These are phyloP conservation scores for Drosophila nikananu DNA, from an alignment of 1,140 invertebrate genomes.

Conservation along the genomic window DNA sequence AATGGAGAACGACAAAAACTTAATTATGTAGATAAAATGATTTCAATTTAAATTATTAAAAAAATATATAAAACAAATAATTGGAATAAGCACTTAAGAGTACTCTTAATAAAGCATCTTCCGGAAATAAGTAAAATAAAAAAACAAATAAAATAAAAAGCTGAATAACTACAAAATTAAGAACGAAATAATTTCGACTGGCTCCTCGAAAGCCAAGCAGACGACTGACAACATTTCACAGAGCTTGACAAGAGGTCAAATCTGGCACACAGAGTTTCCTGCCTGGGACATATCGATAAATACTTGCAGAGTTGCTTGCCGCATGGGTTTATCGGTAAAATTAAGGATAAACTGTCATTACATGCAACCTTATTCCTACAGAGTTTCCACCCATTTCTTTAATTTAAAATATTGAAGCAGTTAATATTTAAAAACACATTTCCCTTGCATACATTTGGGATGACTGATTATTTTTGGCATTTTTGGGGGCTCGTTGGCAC, in stretches of 20 bases:
- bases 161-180: no score
- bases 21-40: no score
- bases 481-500: conserved; percentile 28
- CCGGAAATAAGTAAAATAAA: no score
- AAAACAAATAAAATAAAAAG: background rate
- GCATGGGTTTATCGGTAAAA: background rate
- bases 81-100: no score
- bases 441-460: conserved; percentile 45
- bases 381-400: no score
- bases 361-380: no score
- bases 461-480: background rate
- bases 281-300: background rate
- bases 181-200: background rate
- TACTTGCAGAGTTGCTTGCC: background rate
- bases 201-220: background rate
- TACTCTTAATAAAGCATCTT: no score
- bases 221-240: background rate
- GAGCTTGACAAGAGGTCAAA: background rate
- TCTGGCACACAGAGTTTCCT: background rate
- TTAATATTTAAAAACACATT: background rate
- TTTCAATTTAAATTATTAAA: no score
- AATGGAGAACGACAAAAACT: no score
- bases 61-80: no score
- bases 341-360: background rate
- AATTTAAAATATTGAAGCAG: background rate